Percentiles rank a stretch among this genome's conserved stretches.
Conservation (phyloP, 37 sponge, comb jelly and placozoan species). For the Geodia barretti region DNA sequence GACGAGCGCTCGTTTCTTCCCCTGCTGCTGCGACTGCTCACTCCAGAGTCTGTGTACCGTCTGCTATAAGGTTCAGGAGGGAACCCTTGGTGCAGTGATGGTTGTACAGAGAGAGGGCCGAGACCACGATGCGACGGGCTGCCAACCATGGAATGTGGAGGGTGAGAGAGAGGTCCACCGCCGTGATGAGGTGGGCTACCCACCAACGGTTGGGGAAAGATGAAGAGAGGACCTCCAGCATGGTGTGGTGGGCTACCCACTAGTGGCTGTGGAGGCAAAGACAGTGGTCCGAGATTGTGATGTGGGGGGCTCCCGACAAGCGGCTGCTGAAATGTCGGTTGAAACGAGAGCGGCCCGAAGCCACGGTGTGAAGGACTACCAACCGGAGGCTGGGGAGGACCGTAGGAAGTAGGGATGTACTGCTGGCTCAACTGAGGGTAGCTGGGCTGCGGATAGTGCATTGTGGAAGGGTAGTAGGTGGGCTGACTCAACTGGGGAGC, state of each 20-base stretch:
- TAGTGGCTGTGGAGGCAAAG: neutral
- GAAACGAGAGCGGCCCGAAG: neutral
- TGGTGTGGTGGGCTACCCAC: neutral
- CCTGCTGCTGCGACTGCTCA: too few relatives aligned
- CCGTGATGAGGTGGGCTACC: neutral
- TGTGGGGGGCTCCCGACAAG: too few relatives aligned
- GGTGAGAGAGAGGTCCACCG: neutral
- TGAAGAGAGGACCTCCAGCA: neutral
- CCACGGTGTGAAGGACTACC: neutral
- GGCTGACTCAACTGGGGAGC: slow-evolving; percentile 45
- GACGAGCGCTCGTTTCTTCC: neutral
- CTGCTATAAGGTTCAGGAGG: neutral
- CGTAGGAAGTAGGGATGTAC: slow-evolving; percentile 10
- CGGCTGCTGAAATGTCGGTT: too few relatives aligned
- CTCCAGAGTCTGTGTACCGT: neutral
- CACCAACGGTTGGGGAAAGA: neutral
- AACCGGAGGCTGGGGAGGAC: neutral
- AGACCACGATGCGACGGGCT: neutral
- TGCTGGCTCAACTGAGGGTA: slow-evolving; percentile 49
- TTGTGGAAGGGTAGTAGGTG: slow-evolving; percentile 3
- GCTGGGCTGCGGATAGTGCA: neutral
- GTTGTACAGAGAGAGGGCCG: neutral
- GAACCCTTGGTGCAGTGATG: neutral
- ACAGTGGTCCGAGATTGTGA: too few relatives aligned
- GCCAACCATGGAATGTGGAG: neutral